Percentiles rank a stretch among this genome's conserved stretches.
These are phyloP conservation scores for Tamias sibiricus DNA, from an alignment of 2,113 vertebrate species.

Conservation along the genomic window DNA sequence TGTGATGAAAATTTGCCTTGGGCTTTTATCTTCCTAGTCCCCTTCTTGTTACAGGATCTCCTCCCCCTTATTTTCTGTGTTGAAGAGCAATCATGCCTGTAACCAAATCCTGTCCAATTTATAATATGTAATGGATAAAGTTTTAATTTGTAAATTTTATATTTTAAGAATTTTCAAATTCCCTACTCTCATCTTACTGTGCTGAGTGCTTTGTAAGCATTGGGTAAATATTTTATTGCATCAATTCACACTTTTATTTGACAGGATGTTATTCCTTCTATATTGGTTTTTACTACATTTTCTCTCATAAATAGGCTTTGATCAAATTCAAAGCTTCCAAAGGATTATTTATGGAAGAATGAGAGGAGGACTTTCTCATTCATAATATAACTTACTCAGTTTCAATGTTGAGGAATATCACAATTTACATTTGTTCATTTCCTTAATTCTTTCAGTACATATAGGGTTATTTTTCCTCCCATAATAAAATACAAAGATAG, in stretches of 20 bases:
- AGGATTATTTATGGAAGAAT: neutral
- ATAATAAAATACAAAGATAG: neutral
- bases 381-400: neutral
- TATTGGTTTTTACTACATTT: neutral
- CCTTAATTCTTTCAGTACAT: neutral
- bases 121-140: conserved; percentile 3
- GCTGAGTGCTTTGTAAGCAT: conserved; percentile 6
- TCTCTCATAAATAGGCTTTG: neutral
- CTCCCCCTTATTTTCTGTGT: neutral
- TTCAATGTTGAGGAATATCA: neutral
- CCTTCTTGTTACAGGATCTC: neutral
- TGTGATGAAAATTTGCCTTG: neutral
- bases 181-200: conserved; percentile 34
- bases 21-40: neutral
- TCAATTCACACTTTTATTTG: neutral
- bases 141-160: conserved; percentile 52
- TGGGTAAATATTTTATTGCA: conserved; percentile 55
- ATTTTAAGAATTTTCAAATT: conserved; percentile 62
- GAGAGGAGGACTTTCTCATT: neutral
- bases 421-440: neutral
- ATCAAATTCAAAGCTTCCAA: neutral
- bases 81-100: neutral
- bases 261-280: neutral
- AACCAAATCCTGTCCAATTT: neutral
- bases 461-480: neutral